These are phyloP conservation scores for Microctenopoma steveboyesi DNA, from an alignment of 2,797 vertebrate species.

Conservation along the genomic window DNA sequence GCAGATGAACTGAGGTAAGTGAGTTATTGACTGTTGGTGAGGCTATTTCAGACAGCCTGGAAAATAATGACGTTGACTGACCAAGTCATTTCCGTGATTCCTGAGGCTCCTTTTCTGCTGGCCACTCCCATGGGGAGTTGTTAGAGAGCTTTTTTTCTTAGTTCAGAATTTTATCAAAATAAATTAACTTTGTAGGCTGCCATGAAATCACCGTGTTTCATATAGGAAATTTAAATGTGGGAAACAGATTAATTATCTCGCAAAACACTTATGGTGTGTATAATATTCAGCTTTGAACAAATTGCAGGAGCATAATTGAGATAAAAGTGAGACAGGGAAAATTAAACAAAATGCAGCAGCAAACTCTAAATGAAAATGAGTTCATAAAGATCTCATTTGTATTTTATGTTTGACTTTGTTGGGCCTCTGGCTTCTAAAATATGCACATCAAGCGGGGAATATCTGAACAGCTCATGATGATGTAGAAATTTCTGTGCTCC, in stretches of 20 bases:
- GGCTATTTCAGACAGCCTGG: constrained; percentile 44
- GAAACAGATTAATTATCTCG: constrained; percentile 50
- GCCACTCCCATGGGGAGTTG: constrained; percentile 39
- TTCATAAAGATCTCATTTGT: constrained; percentile 75
- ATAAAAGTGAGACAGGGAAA: constrained; percentile 55
- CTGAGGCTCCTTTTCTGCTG: constrained; percentile 39
- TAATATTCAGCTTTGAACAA: constrained; percentile 45
- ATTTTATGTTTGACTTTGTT: constrained; percentile 74
- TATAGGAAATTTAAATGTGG: constrained; percentile 8
- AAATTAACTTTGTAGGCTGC: constrained; percentile 16
- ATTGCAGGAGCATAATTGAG: constrained; percentile 48
- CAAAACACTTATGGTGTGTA: constrained; percentile 44
- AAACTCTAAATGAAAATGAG: constrained; percentile 63
- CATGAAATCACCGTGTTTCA: constrained; percentile 26
- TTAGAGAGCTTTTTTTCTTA: constrained; percentile 36
- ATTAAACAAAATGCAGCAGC: constrained; percentile 63
- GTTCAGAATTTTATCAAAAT: constrained; percentile 34
- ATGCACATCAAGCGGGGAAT: constrained; percentile 49
- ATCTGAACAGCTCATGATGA: constrained; percentile 65
- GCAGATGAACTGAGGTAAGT: constrained; percentile 55
- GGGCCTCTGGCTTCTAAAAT: constrained; percentile 63
- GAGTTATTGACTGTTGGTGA: constrained; percentile 54
- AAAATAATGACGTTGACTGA: constrained; percentile 58
- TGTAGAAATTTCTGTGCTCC: constrained; percentile 47
- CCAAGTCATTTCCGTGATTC: constrained; percentile 55